Base-by-base conservation (phyloP, 2,797 vertebrate genomes). In the Argentina silus region DNA sequence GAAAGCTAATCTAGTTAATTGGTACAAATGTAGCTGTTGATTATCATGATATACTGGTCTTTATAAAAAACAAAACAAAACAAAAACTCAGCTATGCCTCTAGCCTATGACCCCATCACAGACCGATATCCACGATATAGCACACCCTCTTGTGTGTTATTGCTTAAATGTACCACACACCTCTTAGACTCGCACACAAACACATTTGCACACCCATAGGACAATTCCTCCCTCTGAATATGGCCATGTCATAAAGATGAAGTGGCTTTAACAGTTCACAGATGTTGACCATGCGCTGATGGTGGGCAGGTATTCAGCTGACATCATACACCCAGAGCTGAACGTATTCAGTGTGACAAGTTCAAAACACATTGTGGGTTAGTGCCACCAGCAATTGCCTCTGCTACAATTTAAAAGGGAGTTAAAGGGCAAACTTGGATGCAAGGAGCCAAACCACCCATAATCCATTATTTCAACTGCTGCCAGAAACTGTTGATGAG, bases 261-360 rank as follows among this genome's bases (percentile, higher is more conserved):
- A 90, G 86, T 85, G 87, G 83, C 85, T 87, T 70, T 92, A 93
- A 93, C 89, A 67, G 86, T 69, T 91, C 87, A 79, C 93, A 94
- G 90, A 94, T 93, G 92, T 85, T 78, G 69, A 45, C 57, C 75
- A 75, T 76, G 83, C 80, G 44, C 86, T 79, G 86, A 86, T 80
- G 88, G 86, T 87, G 87, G 89, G 88, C 91, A 92, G 91, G 91
- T 90, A 92, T 89, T 91, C 87, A 36, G 27, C 27, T 88, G 90
- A 89, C 87, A 82, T 89, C 85, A 86, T 78, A 78, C 64, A 74
- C 43, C 65, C 83, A 53, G 82, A 86, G 84, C 84, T 75, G 62
- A 87, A 85, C 78, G 53, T 53, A 53, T 15, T 17, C 51, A 53
- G 14, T 53, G 51, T 53, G 51, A 53, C 51, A 53, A 53, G 51